phyloP scores from a whole-genome alignment of 2,888 invertebrate species.

The Desoria tigrina region DNA sequence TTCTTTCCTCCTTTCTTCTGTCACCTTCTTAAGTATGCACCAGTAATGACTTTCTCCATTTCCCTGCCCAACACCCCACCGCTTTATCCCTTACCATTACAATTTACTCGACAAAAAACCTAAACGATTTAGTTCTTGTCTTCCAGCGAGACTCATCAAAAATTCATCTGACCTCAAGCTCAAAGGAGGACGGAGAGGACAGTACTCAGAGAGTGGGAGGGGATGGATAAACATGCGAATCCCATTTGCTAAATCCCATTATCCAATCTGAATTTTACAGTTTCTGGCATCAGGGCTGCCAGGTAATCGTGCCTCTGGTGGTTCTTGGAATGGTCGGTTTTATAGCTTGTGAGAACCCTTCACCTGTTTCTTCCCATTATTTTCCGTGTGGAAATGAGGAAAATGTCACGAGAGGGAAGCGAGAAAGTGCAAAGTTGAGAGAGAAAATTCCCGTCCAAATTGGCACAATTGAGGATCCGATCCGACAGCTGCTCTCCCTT shows the following conservation, averaged over 20 bases:
- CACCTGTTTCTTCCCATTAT: too few species aligned
- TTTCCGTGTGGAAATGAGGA: too few species aligned
- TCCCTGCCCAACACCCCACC: not conserved
- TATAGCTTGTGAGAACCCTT: too few species aligned
- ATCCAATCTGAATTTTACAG: not conserved
- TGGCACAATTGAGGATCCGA: too few species aligned
- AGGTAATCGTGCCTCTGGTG: too few species aligned
- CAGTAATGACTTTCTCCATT: slow-evolving; percentile 9
- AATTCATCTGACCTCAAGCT: not conserved
- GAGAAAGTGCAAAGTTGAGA: slow-evolving; percentile 50
- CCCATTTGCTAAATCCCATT: slow-evolving; percentile 15
- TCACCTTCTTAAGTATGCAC: slow-evolving; percentile 32
- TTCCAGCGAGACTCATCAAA: not conserved
- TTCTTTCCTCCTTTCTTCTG: slow-evolving; percentile 28
- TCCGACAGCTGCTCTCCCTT: too few species aligned
- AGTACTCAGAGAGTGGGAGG: not conserved
- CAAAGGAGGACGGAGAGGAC: not conserved
- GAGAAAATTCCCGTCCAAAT: slow-evolving; percentile 24
- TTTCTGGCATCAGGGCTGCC: too few species aligned
- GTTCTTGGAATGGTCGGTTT: too few species aligned
- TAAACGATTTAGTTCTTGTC: slow-evolving; percentile 1
- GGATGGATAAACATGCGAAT: not conserved
- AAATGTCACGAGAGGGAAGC: slow-evolving; percentile 8
- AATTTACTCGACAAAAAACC: not conserved
- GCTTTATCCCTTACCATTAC: not conserved